Evolutionary conservation across 1,140 invertebrate species (phyloP).

Genomic region (Macrotrachela quadricornifera): DNA sequence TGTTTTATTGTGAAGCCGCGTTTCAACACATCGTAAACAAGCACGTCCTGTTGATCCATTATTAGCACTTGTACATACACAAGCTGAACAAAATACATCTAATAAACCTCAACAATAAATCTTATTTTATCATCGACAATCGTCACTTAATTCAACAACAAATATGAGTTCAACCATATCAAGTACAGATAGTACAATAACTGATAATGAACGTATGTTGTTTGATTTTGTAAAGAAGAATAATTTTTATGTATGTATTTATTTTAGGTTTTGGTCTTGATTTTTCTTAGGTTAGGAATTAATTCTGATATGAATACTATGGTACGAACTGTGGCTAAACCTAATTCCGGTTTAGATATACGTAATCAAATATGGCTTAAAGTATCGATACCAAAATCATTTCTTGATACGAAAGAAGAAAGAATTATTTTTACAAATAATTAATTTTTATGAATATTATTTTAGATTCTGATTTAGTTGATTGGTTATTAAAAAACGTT

Average conservation of each 20-base stretch:
- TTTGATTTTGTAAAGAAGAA: too few species aligned
- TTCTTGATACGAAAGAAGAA: constrained; percentile 44
- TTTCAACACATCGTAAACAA: constrained; percentile 64
- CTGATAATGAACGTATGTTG: background rate
- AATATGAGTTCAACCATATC: background rate
- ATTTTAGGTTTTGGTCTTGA: constrained; percentile 1
- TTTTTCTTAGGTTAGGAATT: constrained; percentile 42
- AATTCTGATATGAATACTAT: constrained; percentile 64
- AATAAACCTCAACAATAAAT: too few species aligned
- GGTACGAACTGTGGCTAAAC: constrained; percentile 71
- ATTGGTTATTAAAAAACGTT: constrained; percentile 82
- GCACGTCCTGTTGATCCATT: constrained; percentile 93
- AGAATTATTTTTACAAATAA: too few species aligned
- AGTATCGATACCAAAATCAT: constrained; percentile 93
- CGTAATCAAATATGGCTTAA: constrained; percentile 95
- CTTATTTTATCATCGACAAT: too few species aligned
- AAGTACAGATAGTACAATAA: constrained; percentile 1
- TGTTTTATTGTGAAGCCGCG: too few species aligned
- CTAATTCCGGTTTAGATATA: constrained; percentile 86
- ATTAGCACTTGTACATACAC: constrained; percentile 88
- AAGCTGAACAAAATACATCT: constrained; percentile 19
- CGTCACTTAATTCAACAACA: too few species aligned
- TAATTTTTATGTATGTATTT: background rate
- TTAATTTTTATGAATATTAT: background rate
- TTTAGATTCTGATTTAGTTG: constrained; percentile 76